A percentile compares a stretch with the other conserved stretches of the same genome.
Conservation (phyloP, 2,113 vertebrate species). For the Callipepla squamata region DNA sequence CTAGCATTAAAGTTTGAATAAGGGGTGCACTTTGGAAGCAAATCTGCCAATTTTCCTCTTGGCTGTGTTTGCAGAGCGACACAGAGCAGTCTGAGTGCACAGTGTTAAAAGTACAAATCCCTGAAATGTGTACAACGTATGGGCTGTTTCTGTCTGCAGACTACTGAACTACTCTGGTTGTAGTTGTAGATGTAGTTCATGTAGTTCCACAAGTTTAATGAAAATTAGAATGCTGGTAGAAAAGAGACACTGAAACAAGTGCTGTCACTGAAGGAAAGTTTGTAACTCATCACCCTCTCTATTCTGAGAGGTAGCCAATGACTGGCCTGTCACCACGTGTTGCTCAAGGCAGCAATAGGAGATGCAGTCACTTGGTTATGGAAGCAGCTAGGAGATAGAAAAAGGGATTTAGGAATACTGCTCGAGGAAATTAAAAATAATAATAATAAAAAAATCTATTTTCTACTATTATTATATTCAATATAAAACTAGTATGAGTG, state of each 20-base stretch:
- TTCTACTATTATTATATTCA: too few relatives aligned
- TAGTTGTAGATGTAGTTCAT: not conserved
- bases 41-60: not conserved
- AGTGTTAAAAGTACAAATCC: not conserved
- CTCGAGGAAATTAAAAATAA: not conserved
- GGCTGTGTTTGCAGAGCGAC: not conserved
- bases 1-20: not conserved
- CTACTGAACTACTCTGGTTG: not conserved
- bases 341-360: constrained; percentile 1
- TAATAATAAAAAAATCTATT: not conserved
- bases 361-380: constrained; percentile 12
- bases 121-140: not conserved
- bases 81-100: not conserved
- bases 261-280: constrained; percentile 8
- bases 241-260: constrained; percentile 8
- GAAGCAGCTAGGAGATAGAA: not conserved
- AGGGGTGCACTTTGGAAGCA: not conserved
- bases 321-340: constrained; percentile 22
- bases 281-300: constrained; percentile 25
- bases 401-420: not conserved
- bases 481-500: not conserved
- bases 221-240: constrained; percentile 6
- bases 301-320: constrained; percentile 21
- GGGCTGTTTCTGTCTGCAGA: not conserved
- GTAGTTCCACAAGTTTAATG: not conserved